These are phyloP conservation scores for Orthonevra nobilis DNA, from an alignment of 2,888 invertebrate genomes.

Conservation along the genomic window DNA sequence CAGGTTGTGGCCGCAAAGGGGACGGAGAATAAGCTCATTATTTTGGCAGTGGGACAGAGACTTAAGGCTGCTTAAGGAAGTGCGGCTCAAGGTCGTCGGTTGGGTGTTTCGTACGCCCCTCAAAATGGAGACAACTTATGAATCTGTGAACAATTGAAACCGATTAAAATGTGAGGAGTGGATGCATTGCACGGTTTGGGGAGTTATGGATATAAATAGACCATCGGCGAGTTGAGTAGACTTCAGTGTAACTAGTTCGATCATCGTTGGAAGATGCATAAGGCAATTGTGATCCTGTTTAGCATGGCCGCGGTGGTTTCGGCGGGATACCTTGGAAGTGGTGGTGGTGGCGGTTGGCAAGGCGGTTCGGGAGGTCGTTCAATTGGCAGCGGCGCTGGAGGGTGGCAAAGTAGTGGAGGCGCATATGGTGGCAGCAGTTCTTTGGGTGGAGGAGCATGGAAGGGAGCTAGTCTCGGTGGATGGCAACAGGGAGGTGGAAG, in stretches of 20 bases:
- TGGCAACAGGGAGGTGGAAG: not conserved
- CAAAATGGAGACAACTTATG: not conserved
- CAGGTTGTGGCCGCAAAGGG: too few relatives aligned
- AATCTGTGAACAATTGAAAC: not conserved
- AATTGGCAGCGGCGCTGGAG: conserved; percentile 1
- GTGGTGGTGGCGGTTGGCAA: conserved; percentile 31
- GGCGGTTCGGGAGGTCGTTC: not conserved
- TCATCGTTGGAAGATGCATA: conserved; percentile 53
- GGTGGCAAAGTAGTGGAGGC: conserved; percentile 10
- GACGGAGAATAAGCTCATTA: too few relatives aligned
- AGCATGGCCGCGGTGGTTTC: conserved; percentile 38
- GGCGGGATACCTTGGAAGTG: conserved; percentile 55
- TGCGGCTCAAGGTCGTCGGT: conserved; percentile 9
- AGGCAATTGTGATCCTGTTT: conserved; percentile 60
- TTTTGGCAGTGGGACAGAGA: conserved; percentile 25
- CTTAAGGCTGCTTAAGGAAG: conserved; percentile 25
- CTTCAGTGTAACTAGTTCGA: conserved; percentile 36
- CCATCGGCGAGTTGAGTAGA: not conserved
- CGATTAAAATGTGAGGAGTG: not conserved
- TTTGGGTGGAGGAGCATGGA: conserved; percentile 41
- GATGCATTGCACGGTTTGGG: not conserved
- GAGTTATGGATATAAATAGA: conserved; percentile 34
- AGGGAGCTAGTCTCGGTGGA: conserved; percentile 23
- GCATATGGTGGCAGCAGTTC: not conserved
- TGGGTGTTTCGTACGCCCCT: not conserved